Evolutionary conservation across 2,797 vertebrate genomes (phyloP), one percentile per base, ranked within the genome.

Genomic region (Atherinosoma microstoma): DNA sequence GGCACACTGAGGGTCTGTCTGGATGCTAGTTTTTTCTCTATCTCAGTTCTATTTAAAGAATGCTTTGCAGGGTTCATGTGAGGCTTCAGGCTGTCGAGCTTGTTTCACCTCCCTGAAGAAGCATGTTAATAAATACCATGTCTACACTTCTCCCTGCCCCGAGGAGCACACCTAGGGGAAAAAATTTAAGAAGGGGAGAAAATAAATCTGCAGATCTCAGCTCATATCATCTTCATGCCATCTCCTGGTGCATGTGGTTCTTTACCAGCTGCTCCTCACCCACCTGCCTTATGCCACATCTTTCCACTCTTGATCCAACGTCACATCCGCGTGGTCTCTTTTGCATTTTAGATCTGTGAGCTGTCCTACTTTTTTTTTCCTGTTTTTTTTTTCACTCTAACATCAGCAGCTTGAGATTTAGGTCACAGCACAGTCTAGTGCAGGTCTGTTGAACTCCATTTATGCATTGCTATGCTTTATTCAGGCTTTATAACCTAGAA

Each of bases 171-270:
- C 30, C 6, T 32, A 4, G 30, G 30, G 6, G 6, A 35, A 35
- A 35, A 32, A 4, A 32, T 3, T 4, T 3, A 32, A 32, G 32
- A 32, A 32, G 32, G 6, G 32, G 32, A 32, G 4, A 32, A 32
- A 4, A 66, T 90, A 84, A 87, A 88, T 91, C 88, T 89, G 73
- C 75, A 75, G 73, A 77, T 75, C 27, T 32, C 18, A 32, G 27
- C 29, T 32, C 15, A 38, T 34, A 58, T 65, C 47, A 36, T 15
- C 13, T 57, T 45, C 12, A 24, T 29, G 22, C 30, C 16, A 47
- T 58, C 49, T 74, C 75, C 63, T 62, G 62, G 16, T 62, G 47
- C 73, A 36, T 77, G 68, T 75, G 65, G 24, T 71, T 45, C 29
- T 12, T 58, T 57, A 24, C 70, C 69, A 61, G 34, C 56, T 47